Evolutionary conservation across 2,113 vertebrate genomes (phyloP).

Genomic region (Probosciger aterrimus): DNA sequence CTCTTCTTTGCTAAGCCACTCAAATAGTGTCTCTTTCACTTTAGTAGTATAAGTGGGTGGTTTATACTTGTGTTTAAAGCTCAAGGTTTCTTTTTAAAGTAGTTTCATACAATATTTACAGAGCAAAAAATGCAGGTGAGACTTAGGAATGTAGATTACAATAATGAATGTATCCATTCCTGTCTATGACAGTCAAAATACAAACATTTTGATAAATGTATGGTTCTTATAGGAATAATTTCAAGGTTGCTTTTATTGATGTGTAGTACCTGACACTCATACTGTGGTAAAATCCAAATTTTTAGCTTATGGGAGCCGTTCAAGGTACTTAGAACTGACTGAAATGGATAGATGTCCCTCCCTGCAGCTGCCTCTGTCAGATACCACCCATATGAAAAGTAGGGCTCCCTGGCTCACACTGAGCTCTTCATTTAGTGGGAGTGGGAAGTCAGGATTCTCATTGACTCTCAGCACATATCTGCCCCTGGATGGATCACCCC

Average conservation of each 20-base stretch:
- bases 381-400: background rate
- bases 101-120: slow-evolving; percentile 36
- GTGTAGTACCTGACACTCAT: background rate
- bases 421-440: background rate
- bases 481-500: background rate
- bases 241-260: background rate
- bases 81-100: background rate
- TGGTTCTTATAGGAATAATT: background rate
- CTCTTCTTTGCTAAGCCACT: background rate
- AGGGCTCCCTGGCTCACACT: background rate
- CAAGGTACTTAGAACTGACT: background rate
- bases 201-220: background rate
- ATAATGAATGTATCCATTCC: background rate
- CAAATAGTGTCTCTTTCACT: background rate
- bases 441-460: background rate
- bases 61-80: background rate
- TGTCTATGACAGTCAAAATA: background rate
- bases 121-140: background rate
- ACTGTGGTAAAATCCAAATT: background rate
- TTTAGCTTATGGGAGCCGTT: background rate
- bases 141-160: background rate
- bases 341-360: background rate
- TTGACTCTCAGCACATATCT: background rate
- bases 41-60: background rate
- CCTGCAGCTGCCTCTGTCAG: background rate